Conservation (phyloP, 2,797 vertebrate genomes). For the Fratercula arctica region DNA sequence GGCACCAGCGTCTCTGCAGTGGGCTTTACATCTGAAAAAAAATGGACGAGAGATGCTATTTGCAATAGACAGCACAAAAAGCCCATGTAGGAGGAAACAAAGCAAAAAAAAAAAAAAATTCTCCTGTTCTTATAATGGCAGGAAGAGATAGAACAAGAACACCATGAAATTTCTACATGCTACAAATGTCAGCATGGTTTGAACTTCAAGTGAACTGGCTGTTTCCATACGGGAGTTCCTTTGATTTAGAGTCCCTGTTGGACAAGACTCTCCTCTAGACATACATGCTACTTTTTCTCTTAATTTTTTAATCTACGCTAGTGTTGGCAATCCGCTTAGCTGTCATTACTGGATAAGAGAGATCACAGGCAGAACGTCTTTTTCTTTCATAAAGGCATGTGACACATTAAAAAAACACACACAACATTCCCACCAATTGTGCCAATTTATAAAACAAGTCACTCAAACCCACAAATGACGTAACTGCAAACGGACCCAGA, state of each 20-base stretch:
- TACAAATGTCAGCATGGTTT: slow-evolving; percentile 33
- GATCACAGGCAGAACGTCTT: slow-evolving; percentile 30
- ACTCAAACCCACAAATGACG: slow-evolving; percentile 29
- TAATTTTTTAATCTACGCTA: slow-evolving; percentile 34
- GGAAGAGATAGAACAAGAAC: slow-evolving; percentile 23
- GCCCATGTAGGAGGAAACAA: background rate
- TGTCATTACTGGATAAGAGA: slow-evolving; percentile 52
- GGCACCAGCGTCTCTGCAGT: slow-evolving; percentile 86
- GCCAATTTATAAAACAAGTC: slow-evolving; percentile 50
- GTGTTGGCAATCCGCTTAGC: slow-evolving; percentile 30
- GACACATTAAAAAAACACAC: background rate
- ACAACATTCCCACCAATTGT: slow-evolving; percentile 40
- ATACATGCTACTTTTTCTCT: background rate
- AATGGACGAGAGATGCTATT: background rate
- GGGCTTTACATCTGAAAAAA: slow-evolving; percentile 86
- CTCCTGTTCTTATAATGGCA: background rate
- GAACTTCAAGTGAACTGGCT: slow-evolving; percentile 58
- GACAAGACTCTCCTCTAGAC: slow-evolving; percentile 41
- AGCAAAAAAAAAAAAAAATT: background rate
- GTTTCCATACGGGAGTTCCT: slow-evolving; percentile 43
- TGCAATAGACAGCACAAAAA: background rate
- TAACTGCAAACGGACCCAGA: background rate
- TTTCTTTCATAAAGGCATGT: slow-evolving; percentile 38
- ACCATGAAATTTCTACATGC: slow-evolving; percentile 13
- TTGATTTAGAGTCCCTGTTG: slow-evolving; percentile 42